A percentile compares a stretch with the other conserved stretches of the same genome.
phyloP scores from a whole-genome alignment of 53 echinoderm and acorn worm genomes.

The Hippasteria phrygiana region DNA sequence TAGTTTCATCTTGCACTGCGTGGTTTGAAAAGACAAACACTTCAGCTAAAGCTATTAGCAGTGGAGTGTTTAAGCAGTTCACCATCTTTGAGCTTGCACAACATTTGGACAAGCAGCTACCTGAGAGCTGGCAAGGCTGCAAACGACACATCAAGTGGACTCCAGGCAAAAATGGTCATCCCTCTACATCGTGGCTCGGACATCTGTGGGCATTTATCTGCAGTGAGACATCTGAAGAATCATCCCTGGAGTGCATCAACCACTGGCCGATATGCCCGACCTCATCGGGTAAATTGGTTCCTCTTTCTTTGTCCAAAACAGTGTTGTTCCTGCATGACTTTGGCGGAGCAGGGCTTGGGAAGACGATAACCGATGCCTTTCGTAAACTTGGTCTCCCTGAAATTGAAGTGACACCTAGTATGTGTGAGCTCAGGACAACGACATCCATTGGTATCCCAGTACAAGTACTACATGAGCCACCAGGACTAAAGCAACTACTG shows the following conservation, averaged over 20 bases:
- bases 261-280: conserved; percentile 68
- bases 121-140: conserved; percentile 47
- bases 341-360: not conserved
- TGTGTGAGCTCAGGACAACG: not conserved
- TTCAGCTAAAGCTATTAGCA: not conserved
- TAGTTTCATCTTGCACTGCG: not conserved
- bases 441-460: not conserved
- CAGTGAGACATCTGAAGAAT: not conserved
- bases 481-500: not conserved
- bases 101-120: conserved; percentile 30
- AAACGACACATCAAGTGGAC: conserved; percentile 46
- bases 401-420: not conserved
- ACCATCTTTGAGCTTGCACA: conserved; percentile 42
- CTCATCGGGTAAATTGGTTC: not conserved
- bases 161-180: conserved; percentile 40
- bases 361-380: not conserved
- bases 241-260: not conserved
- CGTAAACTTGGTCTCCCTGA: conserved; percentile 49
- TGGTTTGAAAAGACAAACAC: conserved; percentile 5
- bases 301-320: conserved; percentile 7
- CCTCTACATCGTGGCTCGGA: conserved; percentile 37
- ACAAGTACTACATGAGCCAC: not conserved
- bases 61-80: conserved; percentile 59
- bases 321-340: not conserved
- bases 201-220: conserved; percentile 38